Evolutionary conservation across 2,113 vertebrate genomes (phyloP), one percentile per base, ranked within the genome.

Genomic region (Crocuta crocuta): DNA sequence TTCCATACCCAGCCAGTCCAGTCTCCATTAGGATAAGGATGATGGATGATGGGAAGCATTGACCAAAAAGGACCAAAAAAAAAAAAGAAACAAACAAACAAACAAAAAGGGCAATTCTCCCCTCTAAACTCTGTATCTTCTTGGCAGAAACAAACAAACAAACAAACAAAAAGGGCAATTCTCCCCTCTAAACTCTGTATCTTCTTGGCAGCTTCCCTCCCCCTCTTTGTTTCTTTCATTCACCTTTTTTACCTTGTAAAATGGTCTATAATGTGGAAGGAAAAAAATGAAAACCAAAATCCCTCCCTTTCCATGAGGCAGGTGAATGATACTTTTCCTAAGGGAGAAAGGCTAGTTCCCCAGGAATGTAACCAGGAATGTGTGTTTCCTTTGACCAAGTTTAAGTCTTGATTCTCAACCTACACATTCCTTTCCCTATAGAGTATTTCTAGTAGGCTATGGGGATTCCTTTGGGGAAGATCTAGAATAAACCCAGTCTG

Each of bases 31-130:
- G 23, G 70, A 66, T 23, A 9, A 70, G n/a, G 33, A 84, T 6
- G n/a, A 21, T 1, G n/a, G 33, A 84, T 5, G 24, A 21, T 1
- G n/a, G 33, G 7, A 61, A 6, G 4, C 15, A 2, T 3, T 6
- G 70, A 15, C 33, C 53, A 0, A 9, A 0, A 5, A 8, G 7
- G 31, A 4, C 50, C 50, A 13, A 50, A 50, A 50, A 12, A 50
- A 19, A 43, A 31, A 50, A 11, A 13, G 3, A 39, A n/a, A 35
- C 35, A 39, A 39, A 39, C 3, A 39, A 39, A 39, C 39, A 39
- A 39, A 39, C 39, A 9, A 0, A 5, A 6, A 7, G 31, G 7
- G 21, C 1, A 43, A 24, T 61, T 63, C 83, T 87, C 19, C 43
- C n/a, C 83, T 48, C 26, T 28, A 28, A 4, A 12, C 39, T 80